Evolutionary conservation across 2,797 vertebrate genomes (phyloP).

Genomic region (Coccyzus lansbergi): DNA sequence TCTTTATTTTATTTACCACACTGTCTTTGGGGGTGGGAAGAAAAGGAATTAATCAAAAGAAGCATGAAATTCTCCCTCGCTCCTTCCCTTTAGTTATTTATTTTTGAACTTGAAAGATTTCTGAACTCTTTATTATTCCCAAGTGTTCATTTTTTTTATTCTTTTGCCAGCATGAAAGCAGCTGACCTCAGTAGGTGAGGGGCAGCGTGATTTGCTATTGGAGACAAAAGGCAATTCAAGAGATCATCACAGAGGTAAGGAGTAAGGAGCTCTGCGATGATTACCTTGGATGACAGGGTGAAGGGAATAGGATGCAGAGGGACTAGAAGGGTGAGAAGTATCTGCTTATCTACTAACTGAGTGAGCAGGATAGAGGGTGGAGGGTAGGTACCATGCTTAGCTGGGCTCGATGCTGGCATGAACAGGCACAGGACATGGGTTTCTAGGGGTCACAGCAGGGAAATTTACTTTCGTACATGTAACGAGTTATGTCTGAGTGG

Average conservation of each 20-base stretch:
- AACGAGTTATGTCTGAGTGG: too few species aligned
- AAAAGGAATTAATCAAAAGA: conserved; percentile 54
- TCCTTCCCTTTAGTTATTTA: conserved; percentile 19
- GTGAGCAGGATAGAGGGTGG: not conserved
- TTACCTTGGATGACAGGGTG: not conserved
- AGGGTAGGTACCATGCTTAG: not conserved
- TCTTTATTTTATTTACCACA: conserved; percentile 50
- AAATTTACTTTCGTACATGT: not conserved
- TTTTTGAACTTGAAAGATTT: conserved; percentile 31
- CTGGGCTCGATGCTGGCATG: not conserved
- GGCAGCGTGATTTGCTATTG: not conserved
- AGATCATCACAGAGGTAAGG: not conserved
- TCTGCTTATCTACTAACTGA: too few species aligned
- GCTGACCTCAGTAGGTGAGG: conserved; percentile 41
- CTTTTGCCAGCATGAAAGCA: not conserved
- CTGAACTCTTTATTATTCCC: conserved; percentile 21
- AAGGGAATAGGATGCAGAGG: not conserved
- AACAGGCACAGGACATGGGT: not conserved
- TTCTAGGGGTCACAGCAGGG: not conserved
- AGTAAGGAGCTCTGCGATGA: not conserved
- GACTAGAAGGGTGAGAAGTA: not conserved
- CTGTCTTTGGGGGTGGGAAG: not conserved
- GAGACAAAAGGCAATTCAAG: not conserved
- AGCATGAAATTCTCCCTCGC: not conserved
- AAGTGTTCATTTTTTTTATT: conserved; percentile 27